Evolutionary conservation across 2,888 invertebrate species (phyloP).

Genomic region (Artemia sinica): DNA sequence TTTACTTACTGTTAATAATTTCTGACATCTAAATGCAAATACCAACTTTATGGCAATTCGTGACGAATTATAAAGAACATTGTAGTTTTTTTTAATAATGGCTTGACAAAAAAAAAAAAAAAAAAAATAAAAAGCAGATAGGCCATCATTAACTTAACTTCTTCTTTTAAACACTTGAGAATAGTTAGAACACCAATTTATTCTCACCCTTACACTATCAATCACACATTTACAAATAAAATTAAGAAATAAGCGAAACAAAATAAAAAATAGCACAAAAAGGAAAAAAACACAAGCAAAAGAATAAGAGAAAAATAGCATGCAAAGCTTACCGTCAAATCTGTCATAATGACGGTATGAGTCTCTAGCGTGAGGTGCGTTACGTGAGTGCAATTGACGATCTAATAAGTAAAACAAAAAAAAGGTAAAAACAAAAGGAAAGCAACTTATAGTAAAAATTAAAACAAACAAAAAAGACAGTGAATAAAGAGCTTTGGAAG

Average conservation of each 20-base stretch:
- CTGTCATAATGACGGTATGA: conserved; percentile 39
- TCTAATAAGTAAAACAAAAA: conserved; percentile 23
- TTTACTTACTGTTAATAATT: too few species aligned
- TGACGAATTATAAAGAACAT: too few species aligned
- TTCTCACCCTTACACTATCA: neutral
- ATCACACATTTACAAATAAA: too few species aligned
- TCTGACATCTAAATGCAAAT: too few species aligned
- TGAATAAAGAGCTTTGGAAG: conserved; percentile 21
- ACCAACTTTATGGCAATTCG: too few species aligned
- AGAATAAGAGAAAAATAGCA: conserved; percentile 20
- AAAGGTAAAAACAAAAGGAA: conserved; percentile 17
- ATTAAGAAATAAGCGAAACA: too few species aligned
- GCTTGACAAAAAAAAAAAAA: neutral
- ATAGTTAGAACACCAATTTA: conserved; percentile 16
- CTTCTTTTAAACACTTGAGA: conserved; percentile 15
- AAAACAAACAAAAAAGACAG: conserved; percentile 17
- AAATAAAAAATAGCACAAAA: too few species aligned
- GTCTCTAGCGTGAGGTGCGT: conserved; percentile 34
- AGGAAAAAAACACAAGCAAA: neutral
- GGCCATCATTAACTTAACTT: conserved; percentile 15
- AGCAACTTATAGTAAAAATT: conserved; percentile 19
- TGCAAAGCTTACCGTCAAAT: conserved; percentile 35
- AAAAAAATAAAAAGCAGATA: conserved; percentile 1
- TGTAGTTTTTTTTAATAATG: too few species aligned
- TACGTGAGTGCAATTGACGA: conserved; percentile 22